Percentiles rank a stretch among this genome's conserved stretches.
Conservation (phyloP, 2,888 invertebrate species). For the Limnephilus rhombicus region DNA sequence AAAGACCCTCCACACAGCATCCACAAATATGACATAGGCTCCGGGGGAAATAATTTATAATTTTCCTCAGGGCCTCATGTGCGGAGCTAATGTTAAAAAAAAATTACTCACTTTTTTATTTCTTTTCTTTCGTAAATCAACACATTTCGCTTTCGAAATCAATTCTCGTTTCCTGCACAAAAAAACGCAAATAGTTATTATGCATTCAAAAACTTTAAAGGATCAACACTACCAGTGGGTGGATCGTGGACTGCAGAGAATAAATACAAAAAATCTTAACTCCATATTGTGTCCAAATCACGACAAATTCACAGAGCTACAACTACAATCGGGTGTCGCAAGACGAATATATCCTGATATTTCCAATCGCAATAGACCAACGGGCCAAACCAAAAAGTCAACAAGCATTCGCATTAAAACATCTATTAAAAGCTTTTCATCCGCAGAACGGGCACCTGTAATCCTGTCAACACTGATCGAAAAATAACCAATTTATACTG, state of each 20-base stretch:
- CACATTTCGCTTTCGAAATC: not conserved
- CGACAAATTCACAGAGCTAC: not conserved
- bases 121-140: no score
- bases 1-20: no score
- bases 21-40: no score
- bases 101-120: no score
- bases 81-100: no score
- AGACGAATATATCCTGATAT: not conserved
- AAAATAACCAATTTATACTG: not conserved
- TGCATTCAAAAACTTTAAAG: no score
- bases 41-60: no score
- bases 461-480: not conserved
- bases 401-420: not conserved
- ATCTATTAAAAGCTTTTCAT: not conserved
- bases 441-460: not conserved
- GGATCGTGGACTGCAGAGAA: not conserved
- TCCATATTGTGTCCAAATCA: not conserved
- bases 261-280: not conserved
- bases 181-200: no score
- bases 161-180: no score
- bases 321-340: not conserved
- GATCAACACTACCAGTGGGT: no score
- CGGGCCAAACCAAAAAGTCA: not conserved
- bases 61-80: no score
- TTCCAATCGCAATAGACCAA: not conserved